A percentile compares a stretch with the other conserved stretches of the same genome.
These are phyloP conservation scores for Eurypyga helias DNA, from an alignment of 2,113 vertebrate genomes.

Conservation along the genomic window DNA sequence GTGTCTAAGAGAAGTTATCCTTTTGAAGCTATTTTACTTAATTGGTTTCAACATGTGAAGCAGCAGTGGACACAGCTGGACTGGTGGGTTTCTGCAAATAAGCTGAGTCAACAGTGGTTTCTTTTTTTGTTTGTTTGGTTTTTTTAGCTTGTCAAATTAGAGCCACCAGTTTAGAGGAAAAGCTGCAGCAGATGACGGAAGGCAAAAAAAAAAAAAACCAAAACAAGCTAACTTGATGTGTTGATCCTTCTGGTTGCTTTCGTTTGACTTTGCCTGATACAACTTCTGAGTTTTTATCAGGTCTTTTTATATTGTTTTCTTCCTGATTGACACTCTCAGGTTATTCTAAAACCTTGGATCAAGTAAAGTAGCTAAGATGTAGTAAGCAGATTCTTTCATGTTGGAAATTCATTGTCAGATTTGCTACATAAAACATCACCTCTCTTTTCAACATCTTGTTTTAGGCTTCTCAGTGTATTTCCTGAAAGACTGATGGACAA, in stretches of 20 bases:
- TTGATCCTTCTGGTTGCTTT: constrained; percentile 19
- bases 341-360: constrained; percentile 65
- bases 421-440: constrained; percentile 55
- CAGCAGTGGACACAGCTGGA: not conserved
- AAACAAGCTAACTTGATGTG: not conserved
- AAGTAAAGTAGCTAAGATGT: constrained; percentile 45
- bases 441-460: constrained; percentile 54
- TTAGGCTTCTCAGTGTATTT: constrained; percentile 35
- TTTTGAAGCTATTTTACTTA: not conserved
- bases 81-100: not conserved
- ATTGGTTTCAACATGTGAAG: not conserved
- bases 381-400: constrained; percentile 47
- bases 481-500: constrained; percentile 53
- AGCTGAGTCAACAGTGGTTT: not conserved
- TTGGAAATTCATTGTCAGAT: constrained; percentile 62
- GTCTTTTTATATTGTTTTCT: constrained; percentile 46
- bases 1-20: not conserved
- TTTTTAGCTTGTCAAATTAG: not conserved
- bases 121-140: not conserved
- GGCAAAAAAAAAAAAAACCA: not conserved
- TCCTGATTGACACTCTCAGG: constrained; percentile 23
- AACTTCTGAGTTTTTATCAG: constrained; percentile 20
- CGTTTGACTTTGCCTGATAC: constrained; percentile 14
- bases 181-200: not conserved
- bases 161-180: not conserved